Evolutionary conservation across 2,888 invertebrate genomes (phyloP).

Genomic region (Argyra leucocephala): DNA sequence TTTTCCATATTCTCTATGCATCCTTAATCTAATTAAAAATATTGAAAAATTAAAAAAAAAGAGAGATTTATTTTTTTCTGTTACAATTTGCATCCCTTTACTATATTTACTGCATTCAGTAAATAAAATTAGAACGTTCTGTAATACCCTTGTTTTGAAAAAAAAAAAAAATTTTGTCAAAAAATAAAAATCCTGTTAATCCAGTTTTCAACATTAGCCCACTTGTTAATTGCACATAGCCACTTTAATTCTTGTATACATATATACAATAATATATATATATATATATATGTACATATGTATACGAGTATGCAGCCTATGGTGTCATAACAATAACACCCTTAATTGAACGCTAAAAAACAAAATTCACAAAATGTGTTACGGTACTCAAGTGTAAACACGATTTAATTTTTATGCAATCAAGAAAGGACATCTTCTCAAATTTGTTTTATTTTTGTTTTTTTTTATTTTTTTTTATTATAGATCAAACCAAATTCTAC

Average conservation of each 20-base stretch:
- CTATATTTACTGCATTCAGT: no score
- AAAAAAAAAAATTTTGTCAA: background rate
- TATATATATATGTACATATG: background rate
- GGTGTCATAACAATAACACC: constrained; percentile 11
- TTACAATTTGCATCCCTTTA: background rate
- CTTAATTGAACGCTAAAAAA: background rate
- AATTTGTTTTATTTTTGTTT: background rate
- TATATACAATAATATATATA: background rate
- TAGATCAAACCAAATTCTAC: background rate
- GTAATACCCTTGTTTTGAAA: no score
- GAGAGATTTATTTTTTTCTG: background rate
- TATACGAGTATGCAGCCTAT: background rate
- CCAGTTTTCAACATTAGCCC: constrained; percentile 1
- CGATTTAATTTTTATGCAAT: constrained; percentile 4
- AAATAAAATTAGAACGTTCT: no score
- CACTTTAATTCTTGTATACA: background rate
- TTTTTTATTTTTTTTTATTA: background rate
- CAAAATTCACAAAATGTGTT: background rate
- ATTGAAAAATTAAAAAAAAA: background rate
- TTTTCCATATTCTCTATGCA: background rate
- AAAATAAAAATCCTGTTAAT: background rate
- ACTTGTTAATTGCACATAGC: background rate
- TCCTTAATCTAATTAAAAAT: background rate
- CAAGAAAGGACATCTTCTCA: background rate
- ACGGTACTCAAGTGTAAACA: background rate